Base-by-base conservation (phyloP, 2,797 vertebrate species). In the Sebastes dallii region DNA sequence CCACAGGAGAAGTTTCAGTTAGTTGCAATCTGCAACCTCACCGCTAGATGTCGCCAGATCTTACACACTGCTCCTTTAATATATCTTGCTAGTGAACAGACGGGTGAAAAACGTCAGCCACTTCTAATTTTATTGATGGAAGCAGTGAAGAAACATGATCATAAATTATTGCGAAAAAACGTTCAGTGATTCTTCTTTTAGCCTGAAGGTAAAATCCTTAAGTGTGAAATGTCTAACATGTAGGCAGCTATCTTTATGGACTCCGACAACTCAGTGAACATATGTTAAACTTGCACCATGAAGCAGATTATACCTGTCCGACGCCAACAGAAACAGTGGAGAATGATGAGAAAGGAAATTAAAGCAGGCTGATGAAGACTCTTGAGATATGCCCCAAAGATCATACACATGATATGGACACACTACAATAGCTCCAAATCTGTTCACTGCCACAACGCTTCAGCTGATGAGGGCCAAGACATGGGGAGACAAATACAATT, bases 281-380 rank as follows among this genome's bases (percentile, higher is more conserved):
- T 46, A 50, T 84, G 83, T 84, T 65, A 69, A 77, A 78, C 30
- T n/a, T 39, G 59, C 70, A 46, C 59, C 79, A 77, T 71, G 64
- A 87, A 91, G 75, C 60, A 81, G 81, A 86, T 81, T 66, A 59
- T 58, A 89, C 87, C 83, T 86, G 89, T 86, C 72, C 64, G 46
- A 75, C 77, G 4, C 3, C 70, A 60, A 22, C 16, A 76, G 56
- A 75, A 46, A 42, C 70, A 58, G 70, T 1, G 2, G 29, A 46
- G 54, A 83, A 90, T 86, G 81, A 88, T 66, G 81, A 81, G 78
- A 86, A 46, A 90, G 92, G 93, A 94, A 94, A 94, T 95, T 73
- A 92, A 89, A 86, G 72, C 56, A 32, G 39, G 80, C 77, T 84
- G 89, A 90, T 88, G 81, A 82, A 75, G 86, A 82, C 91, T 85